These are phyloP conservation scores for Sarcophaga bullata DNA, from an alignment of 1,140 invertebrate genomes.

Conservation along the genomic window DNA sequence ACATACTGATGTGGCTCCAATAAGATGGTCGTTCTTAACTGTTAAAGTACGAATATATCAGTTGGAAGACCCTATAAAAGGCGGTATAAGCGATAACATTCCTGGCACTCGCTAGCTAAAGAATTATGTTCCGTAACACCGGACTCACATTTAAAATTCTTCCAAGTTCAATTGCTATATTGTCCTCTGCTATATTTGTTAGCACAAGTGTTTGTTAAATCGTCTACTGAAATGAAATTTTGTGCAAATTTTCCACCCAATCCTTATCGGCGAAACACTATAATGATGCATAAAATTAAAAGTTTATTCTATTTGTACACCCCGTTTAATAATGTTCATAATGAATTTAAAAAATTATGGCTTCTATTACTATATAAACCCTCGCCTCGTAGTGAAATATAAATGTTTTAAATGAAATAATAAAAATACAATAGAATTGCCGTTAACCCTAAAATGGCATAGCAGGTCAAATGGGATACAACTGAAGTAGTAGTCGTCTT, in stretches of 20 bases:
- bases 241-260: not conserved
- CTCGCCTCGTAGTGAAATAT: not conserved
- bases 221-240: not conserved
- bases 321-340: constrained; percentile 13
- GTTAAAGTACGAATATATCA: no score
- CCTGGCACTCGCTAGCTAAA: no score
- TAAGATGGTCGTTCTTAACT: no score
- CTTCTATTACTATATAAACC: not conserved
- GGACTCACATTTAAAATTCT: no score
- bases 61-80: no score
- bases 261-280: not conserved
- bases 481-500: no score
- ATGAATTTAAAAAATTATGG: constrained; percentile 22
- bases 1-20: no score
- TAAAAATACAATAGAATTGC: not conserved
- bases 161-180: no score
- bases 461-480: no score
- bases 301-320: not conserved
- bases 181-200: not conserved
- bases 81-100: no score
- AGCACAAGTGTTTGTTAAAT: not conserved
- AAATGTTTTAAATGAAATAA: not conserved
- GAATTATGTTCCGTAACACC: no score
- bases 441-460: not conserved
- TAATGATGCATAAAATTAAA: constrained; percentile 15